Conservation (phyloP, 2,797 vertebrate species). For the Cynodonichthys magdalenae region DNA sequence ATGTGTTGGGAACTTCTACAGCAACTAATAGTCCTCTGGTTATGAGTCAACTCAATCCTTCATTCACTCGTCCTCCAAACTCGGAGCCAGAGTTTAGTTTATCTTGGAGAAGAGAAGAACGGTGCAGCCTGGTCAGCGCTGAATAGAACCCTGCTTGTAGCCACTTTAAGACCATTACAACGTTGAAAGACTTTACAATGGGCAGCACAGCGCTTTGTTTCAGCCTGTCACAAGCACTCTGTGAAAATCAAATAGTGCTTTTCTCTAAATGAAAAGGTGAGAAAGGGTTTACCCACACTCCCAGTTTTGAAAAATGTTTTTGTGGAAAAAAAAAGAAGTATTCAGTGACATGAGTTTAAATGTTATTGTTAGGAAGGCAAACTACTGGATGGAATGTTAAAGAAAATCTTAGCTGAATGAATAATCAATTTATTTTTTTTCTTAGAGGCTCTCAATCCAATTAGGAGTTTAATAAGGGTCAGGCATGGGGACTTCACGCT, state of each 20-base stretch:
- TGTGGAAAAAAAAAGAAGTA: conserved; percentile 59
- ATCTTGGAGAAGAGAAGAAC: conserved; percentile 82
- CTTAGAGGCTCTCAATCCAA: conserved; percentile 88
- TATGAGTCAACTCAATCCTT: conserved; percentile 64
- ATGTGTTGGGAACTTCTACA: conserved; percentile 41
- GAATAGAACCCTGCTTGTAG: conserved; percentile 87
- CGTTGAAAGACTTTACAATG: conserved; percentile 85
- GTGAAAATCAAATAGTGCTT: conserved; percentile 88
- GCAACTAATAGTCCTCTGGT: conserved; percentile 32
- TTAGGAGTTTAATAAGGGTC: conserved; percentile 95
- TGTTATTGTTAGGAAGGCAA: conserved; percentile 72
- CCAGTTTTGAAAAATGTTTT: conserved; percentile 62
- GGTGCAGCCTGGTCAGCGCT: conserved; percentile 82
- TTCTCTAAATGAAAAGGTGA: conserved; percentile 83
- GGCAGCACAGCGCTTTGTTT: conserved; percentile 84
- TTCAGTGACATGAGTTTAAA: conserved; percentile 65
- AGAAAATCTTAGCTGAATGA: conserved; percentile 82
- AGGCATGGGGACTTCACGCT: conserved; percentile 92
- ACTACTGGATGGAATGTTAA: conserved; percentile 74
- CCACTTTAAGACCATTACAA: conserved; percentile 91
- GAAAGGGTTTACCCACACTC: conserved; percentile 64
- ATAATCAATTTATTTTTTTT: conserved; percentile 77
- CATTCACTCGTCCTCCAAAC: conserved; percentile 75
- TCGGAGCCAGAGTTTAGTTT: conserved; percentile 78
- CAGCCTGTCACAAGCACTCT: conserved; percentile 82